Base-by-base conservation (phyloP, 2,888 invertebrate genomes). In the Dinocampus coccinellae region DNA sequence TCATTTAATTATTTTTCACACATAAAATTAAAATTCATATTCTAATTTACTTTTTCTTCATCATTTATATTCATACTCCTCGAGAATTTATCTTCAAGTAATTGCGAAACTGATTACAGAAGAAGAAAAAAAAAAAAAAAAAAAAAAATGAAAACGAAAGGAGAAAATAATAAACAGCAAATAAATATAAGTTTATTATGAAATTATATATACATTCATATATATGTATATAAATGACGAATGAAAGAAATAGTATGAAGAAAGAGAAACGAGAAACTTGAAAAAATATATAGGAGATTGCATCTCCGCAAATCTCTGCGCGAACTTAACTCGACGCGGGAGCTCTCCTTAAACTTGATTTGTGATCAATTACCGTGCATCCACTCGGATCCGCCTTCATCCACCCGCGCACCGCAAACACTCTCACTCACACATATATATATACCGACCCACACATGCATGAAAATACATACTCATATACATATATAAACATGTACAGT, bases 341-440 rank as follows among this genome's bases (percentile, higher is more conserved):
- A 80, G 80, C 76, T 80, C 85, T 83, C 82, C 86, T 86, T 85
- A 86, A 85, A 85, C 83, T 84, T 87, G 87, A 87, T 87, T 87
- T 87, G 86, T 87, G 87, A 83, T 85, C 87, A 87, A 87, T 87
- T 87, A 86, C 84, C 82, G 82, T 73, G 80, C 81, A 78, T 81
- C 81, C 79, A 80, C 80, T 77, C 57, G 57, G 52, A 55, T 73
- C 53, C 52, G 69, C 69, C 70, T 58, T 71, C 61, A 39, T 57
- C 65, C 64, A 62, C 69, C 69, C 47, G 47, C 72, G 20, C 47
- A 47, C 20, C 47, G 16, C 47, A 47, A 7, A 47, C 16, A 39
- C 39, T n/a, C 39, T n/a, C 39, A 39, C 39, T n/a, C 36, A 36
- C 36, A 39, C 33, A 13, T 39, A 16, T 11, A 9, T n/a, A n/a